Evolutionary conservation across 2,113 vertebrate species (phyloP).

Genomic region (Amblyopsis rosae): DNA sequence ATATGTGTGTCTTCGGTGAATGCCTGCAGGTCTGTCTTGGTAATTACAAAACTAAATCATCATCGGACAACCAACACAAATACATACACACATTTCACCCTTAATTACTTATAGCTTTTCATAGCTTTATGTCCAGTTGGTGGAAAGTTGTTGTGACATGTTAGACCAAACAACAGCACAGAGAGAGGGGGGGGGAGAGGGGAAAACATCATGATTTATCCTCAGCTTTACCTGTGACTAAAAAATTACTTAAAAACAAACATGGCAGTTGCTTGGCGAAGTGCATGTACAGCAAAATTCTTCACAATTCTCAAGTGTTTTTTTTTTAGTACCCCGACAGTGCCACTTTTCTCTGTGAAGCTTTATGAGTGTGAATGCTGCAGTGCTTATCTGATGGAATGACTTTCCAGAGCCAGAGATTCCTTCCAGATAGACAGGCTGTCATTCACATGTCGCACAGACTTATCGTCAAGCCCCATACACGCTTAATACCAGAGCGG

Average conservation of each 20-base stretch:
- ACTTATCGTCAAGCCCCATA: conserved; percentile 27
- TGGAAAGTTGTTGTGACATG: conserved; percentile 26
- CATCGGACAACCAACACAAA: conserved; percentile 22
- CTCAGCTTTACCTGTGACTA: too few relatives aligned
- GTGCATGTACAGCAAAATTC: too few relatives aligned
- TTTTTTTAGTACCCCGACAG: too few relatives aligned
- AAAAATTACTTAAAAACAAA: too few relatives aligned
- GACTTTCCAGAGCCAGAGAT: conserved; percentile 11
- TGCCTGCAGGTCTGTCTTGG: conserved; percentile 26
- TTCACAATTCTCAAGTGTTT: too few relatives aligned
- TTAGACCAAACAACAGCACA: conserved; percentile 28
- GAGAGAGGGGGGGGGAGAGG: neutral
- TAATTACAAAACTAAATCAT: conserved; percentile 44
- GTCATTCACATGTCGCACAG: conserved; percentile 41
- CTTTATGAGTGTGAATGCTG: neutral
- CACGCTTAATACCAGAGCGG: conserved; percentile 3
- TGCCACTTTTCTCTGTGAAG: neutral
- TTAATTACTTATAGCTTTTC: conserved; percentile 37
- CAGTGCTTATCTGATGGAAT: conserved; percentile 19
- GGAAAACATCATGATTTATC: too few relatives aligned
- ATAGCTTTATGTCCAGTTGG: neutral
- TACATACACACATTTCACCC: conserved; percentile 10
- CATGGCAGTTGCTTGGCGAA: too few relatives aligned
- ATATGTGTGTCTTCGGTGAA: neutral
- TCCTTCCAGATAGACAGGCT: conserved; percentile 24